Evolutionary conservation across 2,797 vertebrate genomes (phyloP), one percentile per base, ranked within the genome.

Genomic region (Varecia variegata): DNA sequence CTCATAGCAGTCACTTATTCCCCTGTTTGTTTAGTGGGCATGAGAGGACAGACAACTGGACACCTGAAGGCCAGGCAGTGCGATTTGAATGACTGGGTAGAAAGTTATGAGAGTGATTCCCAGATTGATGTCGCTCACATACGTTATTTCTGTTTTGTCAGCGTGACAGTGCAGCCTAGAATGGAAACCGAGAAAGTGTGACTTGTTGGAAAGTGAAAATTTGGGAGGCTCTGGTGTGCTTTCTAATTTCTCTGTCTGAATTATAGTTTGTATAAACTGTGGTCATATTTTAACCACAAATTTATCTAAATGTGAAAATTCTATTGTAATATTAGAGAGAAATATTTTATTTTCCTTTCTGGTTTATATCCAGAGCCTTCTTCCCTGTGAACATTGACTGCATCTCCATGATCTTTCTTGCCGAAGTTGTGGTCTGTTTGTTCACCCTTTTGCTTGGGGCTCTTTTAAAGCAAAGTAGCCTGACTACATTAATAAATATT

Each of bases 41-140:
- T 70, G 88, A 95, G 95, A 95, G 71, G 68, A 90, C 79, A 87
- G 68, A 90, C 79, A 87, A 45, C 86, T 76, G 50, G 97, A 76
- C 76, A 50, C 87, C 94, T 30, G 71, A 84, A 93, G 92, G 96
- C 60, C 91, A 97, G 97, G 93, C 94, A 67, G 96, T 95, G 96
- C 7, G 87, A 93, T 89, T 45, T 58, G 97, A 97, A 96, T 90
- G 96, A 95, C 86, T 70, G 91, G 77, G 76, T 76, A 45, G 89
- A 89, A 83, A 74, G 62, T 65, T 76, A 77, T 43, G 88, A 95
- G 96, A 94, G 96, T 82, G 85, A 84, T 45, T 88, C 77, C 79
- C 88, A 81, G 95, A 79, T 38, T 5, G 90, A 92, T 10, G 95
- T 60, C 45, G 62, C 91, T 94, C 83, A 62, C 84, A 71, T 67